These are phyloP conservation scores for Cerceris rybyensis DNA, from an alignment of 2,888 invertebrate genomes.

Conservation along the genomic window DNA sequence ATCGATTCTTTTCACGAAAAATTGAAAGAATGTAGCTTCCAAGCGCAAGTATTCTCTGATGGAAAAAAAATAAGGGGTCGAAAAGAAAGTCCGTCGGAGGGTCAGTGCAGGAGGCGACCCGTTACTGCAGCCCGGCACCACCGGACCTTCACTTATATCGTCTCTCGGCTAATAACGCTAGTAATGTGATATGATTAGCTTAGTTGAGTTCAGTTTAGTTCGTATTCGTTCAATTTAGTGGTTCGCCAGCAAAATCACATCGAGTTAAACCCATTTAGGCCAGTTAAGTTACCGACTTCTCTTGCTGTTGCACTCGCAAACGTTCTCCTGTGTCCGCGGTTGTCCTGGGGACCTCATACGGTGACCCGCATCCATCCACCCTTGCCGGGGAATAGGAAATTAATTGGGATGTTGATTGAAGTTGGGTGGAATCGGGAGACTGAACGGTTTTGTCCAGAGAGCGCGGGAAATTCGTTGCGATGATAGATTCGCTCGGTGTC, in stretches of 20 bases:
- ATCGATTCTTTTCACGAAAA: neutral
- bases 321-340: constrained; percentile 46
- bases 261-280: constrained; percentile 81
- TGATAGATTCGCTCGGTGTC: no score
- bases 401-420: neutral
- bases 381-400: neutral
- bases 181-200: constrained; percentile 82
- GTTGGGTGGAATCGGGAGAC: neutral
- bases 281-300: constrained; percentile 79
- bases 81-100: constrained; percentile 72
- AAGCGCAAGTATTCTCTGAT: neutral
- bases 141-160: constrained; percentile 81
- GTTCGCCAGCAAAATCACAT: constrained; percentile 81
- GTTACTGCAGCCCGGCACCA: constrained; percentile 80
- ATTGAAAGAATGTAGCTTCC: neutral
- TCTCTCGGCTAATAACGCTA: constrained; percentile 81
- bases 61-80: constrained; percentile 30
- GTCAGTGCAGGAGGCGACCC: constrained; percentile 80
- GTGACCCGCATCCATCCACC: constrained; percentile 15
- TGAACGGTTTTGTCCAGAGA: neutral
- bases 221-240: constrained; percentile 81
- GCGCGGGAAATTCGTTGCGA: no score
- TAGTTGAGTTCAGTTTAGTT: constrained; percentile 82
- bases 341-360: constrained; percentile 36
- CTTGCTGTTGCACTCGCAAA: constrained; percentile 58